phyloP scores from a whole-genome alignment of 2,113 vertebrate species.

The Protomyctophum bolini region DNA sequence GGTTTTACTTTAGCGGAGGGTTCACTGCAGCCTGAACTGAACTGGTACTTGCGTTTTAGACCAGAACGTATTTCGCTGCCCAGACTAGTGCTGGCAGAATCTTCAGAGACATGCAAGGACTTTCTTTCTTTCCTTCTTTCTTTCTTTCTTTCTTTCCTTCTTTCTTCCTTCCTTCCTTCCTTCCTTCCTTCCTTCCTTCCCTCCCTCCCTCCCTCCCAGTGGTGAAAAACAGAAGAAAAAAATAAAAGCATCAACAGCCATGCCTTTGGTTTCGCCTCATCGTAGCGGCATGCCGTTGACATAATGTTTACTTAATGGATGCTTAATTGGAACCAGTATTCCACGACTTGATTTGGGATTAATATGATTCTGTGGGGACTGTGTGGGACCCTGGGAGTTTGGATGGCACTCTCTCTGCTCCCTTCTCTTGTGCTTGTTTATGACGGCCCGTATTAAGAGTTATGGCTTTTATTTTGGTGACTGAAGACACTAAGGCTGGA shows the following conservation, averaged over 20 bases:
- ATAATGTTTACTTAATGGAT: constrained; percentile 53
- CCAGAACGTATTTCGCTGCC: too few relatives aligned
- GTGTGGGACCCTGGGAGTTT: constrained; percentile 34
- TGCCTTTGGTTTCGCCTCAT: constrained; percentile 40
- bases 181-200: too few relatives aligned
- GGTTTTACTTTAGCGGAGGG: not conserved
- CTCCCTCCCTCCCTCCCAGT: not conserved
- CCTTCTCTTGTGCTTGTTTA: constrained; percentile 47
- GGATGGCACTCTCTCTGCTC: constrained; percentile 31
- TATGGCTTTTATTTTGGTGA: constrained; percentile 49
- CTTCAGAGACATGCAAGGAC: not conserved
- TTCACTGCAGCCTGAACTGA: not conserved
- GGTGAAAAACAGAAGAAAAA: constrained; percentile 8
- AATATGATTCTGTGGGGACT: constrained; percentile 37
- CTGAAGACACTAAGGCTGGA: constrained; percentile 41
- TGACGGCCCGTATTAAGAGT: constrained; percentile 51
- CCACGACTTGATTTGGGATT: constrained; percentile 35
- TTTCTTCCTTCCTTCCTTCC: not conserved
- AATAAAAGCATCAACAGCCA: constrained; percentile 7
- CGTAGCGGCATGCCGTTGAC: constrained; percentile 46
- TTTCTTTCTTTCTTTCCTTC: too few relatives aligned
- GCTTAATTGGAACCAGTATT: constrained; percentile 66
- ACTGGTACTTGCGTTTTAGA: too few relatives aligned
- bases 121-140: constrained; percentile 5
- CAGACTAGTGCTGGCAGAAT: too few relatives aligned